Evolutionary conservation across 2,797 vertebrate species (phyloP).

Genomic region (Nannoperca obscura): DNA sequence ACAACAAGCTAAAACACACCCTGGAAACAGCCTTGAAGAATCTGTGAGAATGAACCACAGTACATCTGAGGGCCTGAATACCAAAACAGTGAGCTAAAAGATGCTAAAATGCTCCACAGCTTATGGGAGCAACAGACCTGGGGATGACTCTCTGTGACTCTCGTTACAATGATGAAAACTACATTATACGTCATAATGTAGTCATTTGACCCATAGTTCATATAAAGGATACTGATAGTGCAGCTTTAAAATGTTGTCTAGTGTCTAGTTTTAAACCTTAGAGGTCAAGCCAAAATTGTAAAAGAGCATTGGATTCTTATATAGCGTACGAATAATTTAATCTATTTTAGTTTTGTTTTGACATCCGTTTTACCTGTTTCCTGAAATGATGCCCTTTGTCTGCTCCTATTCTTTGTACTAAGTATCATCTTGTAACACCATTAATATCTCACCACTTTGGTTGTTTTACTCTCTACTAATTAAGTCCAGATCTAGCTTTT

Average conservation of each 20-base stretch:
- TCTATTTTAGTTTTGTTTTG: background rate
- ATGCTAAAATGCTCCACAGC: background rate
- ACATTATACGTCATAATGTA: background rate
- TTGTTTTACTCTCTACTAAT: background rate
- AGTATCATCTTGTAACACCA: background rate
- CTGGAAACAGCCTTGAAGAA: too few species aligned
- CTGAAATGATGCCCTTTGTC: slow-evolving; percentile 9
- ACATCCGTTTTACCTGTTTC: background rate
- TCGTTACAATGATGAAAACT: background rate
- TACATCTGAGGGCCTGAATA: too few species aligned
- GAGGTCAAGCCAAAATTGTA: background rate
- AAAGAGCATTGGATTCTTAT: background rate
- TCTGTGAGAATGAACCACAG: background rate
- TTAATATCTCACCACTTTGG: background rate
- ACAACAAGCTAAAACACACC: background rate
- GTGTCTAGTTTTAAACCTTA: slow-evolving; percentile 1
- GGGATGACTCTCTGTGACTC: background rate
- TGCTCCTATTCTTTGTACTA: slow-evolving; percentile 16
- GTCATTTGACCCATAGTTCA: background rate
- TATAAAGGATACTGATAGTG: background rate
- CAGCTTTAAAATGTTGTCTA: background rate
- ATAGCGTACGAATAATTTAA: background rate
- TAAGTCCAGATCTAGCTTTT: slow-evolving; percentile 2
- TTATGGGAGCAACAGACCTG: too few species aligned
- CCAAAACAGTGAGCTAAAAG: background rate